Percentiles rank a stretch among this genome's conserved stretches.
phyloP scores from a whole-genome alignment of 2,797 vertebrate species.

The Chlorospingus semifuscus region DNA sequence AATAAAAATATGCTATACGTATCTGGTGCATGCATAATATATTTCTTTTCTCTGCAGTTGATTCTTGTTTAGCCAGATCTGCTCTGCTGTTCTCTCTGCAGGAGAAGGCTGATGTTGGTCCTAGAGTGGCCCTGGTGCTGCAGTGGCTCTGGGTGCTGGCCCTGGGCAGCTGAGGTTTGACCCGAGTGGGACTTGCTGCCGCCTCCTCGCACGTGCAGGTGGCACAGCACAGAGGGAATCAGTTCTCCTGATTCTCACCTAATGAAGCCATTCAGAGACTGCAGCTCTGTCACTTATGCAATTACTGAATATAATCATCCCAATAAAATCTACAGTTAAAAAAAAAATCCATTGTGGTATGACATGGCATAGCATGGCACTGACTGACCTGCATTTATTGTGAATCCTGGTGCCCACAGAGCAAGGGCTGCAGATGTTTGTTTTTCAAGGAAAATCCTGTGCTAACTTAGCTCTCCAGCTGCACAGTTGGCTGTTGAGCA shows the following conservation, averaged over 20 bases:
- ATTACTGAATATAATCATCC: not conserved
- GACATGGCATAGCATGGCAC: not conserved
- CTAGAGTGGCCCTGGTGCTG: not conserved
- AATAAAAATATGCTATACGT: not conserved
- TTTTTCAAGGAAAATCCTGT: not conserved
- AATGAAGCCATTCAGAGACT: not conserved
- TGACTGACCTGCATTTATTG: not conserved
- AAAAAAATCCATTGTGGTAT: not conserved
- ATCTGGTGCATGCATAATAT: not conserved
- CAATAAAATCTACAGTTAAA: not conserved
- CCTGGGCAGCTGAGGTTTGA: not conserved
- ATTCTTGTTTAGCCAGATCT: not conserved
- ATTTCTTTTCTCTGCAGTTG: not conserved
- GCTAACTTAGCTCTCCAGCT: not conserved
- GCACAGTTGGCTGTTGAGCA: not conserved
- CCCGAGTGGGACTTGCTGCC: fast-evolving
- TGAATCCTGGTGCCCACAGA: not conserved
- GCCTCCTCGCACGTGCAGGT: fast-evolving
- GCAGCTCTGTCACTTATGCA: not conserved
- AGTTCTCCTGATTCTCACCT: not conserved
- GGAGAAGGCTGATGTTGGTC: not conserved
- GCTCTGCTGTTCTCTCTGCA: not conserved
- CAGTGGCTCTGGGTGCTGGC: not conserved
- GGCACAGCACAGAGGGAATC: not conserved
- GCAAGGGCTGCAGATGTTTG: not conserved